Conservation (phyloP, 2,797 vertebrate species). For the Pangasius djambal region DNA sequence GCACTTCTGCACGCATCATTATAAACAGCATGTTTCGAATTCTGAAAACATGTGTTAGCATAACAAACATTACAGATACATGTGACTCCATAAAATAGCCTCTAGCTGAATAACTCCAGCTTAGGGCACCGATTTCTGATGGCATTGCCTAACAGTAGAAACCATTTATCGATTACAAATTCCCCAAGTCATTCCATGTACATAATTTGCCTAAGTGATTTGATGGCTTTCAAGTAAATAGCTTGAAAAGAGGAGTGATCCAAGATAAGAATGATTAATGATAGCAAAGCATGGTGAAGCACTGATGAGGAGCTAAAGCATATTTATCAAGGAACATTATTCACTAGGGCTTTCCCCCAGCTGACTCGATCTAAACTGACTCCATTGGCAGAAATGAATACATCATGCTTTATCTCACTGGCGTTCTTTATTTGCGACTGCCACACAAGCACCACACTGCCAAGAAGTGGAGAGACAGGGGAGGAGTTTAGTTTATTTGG, state of each 20-base stretch:
- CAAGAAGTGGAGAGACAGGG: constrained; percentile 40
- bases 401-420: constrained; percentile 40
- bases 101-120: constrained; percentile 64
- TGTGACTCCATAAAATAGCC: constrained; percentile 62
- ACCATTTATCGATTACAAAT: constrained; percentile 46
- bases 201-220: constrained; percentile 24
- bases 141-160: constrained; percentile 26
- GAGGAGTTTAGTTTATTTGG: constrained; percentile 34
- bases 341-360: constrained; percentile 39
- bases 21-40: constrained; percentile 58
- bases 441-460: constrained; percentile 11
- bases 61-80: constrained; percentile 64
- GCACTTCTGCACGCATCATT: constrained; percentile 9
- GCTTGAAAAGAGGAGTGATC: constrained; percentile 43
- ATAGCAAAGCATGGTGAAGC: constrained; percentile 45
- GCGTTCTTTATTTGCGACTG: constrained; percentile 29
- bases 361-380: constrained; percentile 43
- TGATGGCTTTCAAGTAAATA: constrained; percentile 16
- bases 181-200: not conserved
- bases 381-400: constrained; percentile 51
- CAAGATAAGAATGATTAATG: constrained; percentile 30
- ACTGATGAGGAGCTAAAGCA: constrained; percentile 52
- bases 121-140: constrained; percentile 46
- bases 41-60: constrained; percentile 39
- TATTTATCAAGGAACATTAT: constrained; percentile 55